These are phyloP conservation scores for Eupithecia insigniata DNA, from an alignment of 2,888 invertebrate species.

Conservation along the genomic window DNA sequence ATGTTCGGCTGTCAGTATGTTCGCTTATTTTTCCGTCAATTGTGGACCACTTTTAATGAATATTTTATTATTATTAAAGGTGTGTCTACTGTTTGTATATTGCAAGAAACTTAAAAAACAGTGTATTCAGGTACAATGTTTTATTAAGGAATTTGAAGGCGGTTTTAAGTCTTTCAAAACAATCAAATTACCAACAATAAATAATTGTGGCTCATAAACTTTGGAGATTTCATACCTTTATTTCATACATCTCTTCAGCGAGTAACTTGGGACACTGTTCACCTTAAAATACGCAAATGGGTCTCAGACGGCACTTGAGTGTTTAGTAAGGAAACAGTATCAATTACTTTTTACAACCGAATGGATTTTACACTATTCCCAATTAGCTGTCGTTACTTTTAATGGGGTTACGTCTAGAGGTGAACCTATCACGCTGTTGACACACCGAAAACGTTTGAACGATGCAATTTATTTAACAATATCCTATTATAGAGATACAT, in stretches of 20 bases:
- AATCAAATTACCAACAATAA: too few relatives aligned
- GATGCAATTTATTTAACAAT: background rate
- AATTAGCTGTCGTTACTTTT: conserved; percentile 25
- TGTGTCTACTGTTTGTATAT: too few relatives aligned
- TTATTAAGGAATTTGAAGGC: too few relatives aligned
- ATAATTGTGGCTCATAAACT: too few relatives aligned
- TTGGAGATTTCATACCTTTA: background rate
- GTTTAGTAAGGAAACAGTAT: conserved; percentile 43
- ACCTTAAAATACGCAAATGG: conserved; percentile 45
- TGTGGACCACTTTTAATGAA: too few relatives aligned
- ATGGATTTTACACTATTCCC: conserved; percentile 39
- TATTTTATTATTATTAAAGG: too few relatives aligned
- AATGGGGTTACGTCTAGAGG: conserved; percentile 35
- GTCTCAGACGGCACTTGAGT: conserved; percentile 38
- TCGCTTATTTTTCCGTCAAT: too few relatives aligned
- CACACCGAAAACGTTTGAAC: background rate
- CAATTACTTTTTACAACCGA: conserved; percentile 42
- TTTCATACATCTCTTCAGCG: background rate
- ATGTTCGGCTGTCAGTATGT: too few relatives aligned
- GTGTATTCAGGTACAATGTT: too few relatives aligned
- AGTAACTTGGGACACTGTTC: conserved; percentile 19
- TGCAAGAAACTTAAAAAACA: too few relatives aligned
- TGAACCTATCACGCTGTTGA: conserved; percentile 10
- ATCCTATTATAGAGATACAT: background rate
- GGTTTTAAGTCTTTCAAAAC: too few relatives aligned